Base-by-base conservation (phyloP, 2,797 vertebrate species). In the Spinus pinus region DNA sequence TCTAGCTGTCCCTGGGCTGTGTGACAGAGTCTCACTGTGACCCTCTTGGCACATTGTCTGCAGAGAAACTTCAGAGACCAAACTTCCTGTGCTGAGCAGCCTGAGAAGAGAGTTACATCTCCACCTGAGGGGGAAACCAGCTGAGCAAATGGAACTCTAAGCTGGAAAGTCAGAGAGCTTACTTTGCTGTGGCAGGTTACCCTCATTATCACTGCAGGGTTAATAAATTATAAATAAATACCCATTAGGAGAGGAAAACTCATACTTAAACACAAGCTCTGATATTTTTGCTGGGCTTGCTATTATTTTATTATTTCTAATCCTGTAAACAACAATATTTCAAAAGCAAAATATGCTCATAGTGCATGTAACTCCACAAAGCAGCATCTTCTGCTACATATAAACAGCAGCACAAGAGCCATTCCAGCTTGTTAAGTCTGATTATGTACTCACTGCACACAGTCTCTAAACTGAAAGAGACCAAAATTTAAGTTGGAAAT, bases 141-240 rank as follows among this genome's bases (percentile, higher is more conserved):
- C 58, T 64, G 64, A 79, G 60, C 78, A 88, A 86, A 75, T 1
- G 15, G 31, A 80, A 39, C 12, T 33, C 31, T 33, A 49, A 80
- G 19, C 51, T 74, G 72, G 24, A 11, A 91, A 86, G n/a, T 47
- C 16, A 1, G 35, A 58, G 51, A 75, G 33, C 65, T 81, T 84
- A 11, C 51, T 84, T 70, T 79, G 42, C 77, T 44, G 16, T 66
- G 66, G 70, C 86, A 73, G 35, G 31, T 82, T 92, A 64, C 54
- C 62, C 64, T 93, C 46, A n/a, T 95, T 90, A 81, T 56, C 64
- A 14, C 39, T 64, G 31, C 60, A 80, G 51, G 35, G 35, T 31
- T 85, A 47, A 37, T 87, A 80, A 95, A 88, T 90, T 82, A 91
- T 77, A 82, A 87, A 78, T 94, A 78, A 8, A 74, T 64, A 56